Evolutionary conservation across 2,888 invertebrate species (phyloP), one percentile per base, ranked within the genome.

Genomic region (Argyresthia albistria): DNA sequence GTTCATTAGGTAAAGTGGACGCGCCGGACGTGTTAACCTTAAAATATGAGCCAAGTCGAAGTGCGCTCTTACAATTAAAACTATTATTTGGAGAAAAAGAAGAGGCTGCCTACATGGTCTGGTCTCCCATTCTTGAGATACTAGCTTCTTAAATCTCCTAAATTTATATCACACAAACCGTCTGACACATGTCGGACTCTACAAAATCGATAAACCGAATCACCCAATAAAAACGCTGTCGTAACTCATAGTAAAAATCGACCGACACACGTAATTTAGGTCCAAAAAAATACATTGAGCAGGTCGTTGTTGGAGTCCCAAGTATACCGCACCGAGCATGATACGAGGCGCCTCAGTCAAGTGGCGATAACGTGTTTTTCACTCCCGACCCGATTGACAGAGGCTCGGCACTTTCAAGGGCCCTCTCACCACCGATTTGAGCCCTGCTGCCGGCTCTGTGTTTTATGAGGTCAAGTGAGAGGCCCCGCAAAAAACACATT

Each of bases 311-410:
- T 80, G 84, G 86, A 87, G 84, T 86, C 86, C 81, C 80, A 72
- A 74, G 77, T 77, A 79, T 77, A 77, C 80, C 80, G 83, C 81
- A 84, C 83, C 83, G 84, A 87, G 86, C 80, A 80, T 77, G 81
- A 81, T 83, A 6, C 66, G 69, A 66, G 73, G 73, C 78, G 77
- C 77, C 80, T 80, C 73, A 63, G 73, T 83, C 66, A 75, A 86
- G 86, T 81, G 83, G 83, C 76, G 82, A 86, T 86, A 82, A 76
- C 82, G 82, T 86, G 86, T 84, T 86, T 84, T 84, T 82, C 76
- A 82, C 82, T 80, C 81, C 78, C 74, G n/a, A n/a, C n/a, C n/a
- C n/a, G n/a, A n/a, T n/a, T 76, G 78, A 80, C 77, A 76, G 75
- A 71, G 70, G 73, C 72, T 67, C 68, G 67, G 67, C 68, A 68